Base-by-base conservation (phyloP, 2,113 vertebrate species). In the Lophochroa leadbeateri region DNA sequence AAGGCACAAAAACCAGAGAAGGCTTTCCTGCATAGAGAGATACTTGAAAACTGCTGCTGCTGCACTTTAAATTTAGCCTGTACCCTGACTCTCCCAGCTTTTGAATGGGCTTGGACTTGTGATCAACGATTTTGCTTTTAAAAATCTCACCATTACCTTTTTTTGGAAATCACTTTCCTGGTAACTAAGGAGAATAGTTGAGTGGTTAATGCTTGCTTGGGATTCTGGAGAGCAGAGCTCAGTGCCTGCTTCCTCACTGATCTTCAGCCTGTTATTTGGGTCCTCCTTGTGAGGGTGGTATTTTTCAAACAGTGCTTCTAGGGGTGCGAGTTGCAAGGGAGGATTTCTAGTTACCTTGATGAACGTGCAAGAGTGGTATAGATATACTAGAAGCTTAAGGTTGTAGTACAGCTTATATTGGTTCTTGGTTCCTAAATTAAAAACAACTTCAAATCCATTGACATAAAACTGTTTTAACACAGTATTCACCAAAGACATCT, bases 181-280 rank as follows among this genome's bases (percentile, higher is more conserved):
- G 27, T 7, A 60, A 27, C 17, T 61, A 43, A 71, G 9, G 10
- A 43, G 44, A 78, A 29, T 2, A 43, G 12, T 21, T 39, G 31
- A 39, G 46, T 24, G 20, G 19, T 39, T 35, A 41, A 25, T 17
- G 20, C 5, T 78, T 79, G 14, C 29, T 50, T 41, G 9, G n/a
- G 11, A 60, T n/a, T 11, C 15, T 2, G 4, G 55, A 8, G 1
- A 72, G 10, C 0, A 0, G 9, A 17, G 29, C 7, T 60, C 57
- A 79, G 55, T 71, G 50, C 35, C 25, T 25, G 9, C 5, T 12
- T 19, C 14, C 1, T 82, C 28, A 14, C 29, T 14, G 31, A 16
- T 25, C 10, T 53, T 53, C 25, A 60, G 74, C 23, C 65, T 41
- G 1, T 28, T 31, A 72, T 15, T 69, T 60, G 23, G 8, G 5